Percentiles rank a stretch among this genome's conserved stretches.
These are phyloP conservation scores for Chesias legatella DNA, from an alignment of 2,888 invertebrate species.

Conservation along the genomic window DNA sequence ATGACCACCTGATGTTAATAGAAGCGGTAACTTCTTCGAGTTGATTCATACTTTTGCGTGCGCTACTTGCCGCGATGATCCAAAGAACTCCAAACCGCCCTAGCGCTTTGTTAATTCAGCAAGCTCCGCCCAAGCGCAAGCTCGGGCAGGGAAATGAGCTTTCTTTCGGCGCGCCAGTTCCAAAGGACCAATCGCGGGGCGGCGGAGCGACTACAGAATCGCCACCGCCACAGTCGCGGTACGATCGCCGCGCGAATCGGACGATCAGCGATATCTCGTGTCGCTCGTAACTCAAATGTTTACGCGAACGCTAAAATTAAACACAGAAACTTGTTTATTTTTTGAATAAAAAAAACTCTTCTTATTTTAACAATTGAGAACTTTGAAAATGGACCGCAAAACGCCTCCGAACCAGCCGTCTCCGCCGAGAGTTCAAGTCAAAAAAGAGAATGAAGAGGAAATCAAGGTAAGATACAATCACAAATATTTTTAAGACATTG, in stretches of 20 bases:
- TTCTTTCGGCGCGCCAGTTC: slow-evolving; percentile 34
- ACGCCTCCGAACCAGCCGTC: slow-evolving; percentile 59
- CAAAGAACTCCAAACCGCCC: slow-evolving; percentile 38
- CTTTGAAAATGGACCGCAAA: slow-evolving; percentile 72
- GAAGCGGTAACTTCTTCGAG: no score
- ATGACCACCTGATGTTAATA: no score
- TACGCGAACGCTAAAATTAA: slow-evolving; percentile 58
- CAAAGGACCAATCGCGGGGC: slow-evolving; percentile 35
- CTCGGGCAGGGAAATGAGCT: slow-evolving; percentile 57
- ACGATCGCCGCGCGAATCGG: slow-evolving; percentile 41
- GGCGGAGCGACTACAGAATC: slow-evolving; percentile 11
- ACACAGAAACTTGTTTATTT: slow-evolving; percentile 28
- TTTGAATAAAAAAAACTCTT: slow-evolving; percentile 2
- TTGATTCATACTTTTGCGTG: no score
- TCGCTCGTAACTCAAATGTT: slow-evolving; percentile 50
- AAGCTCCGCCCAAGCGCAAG: slow-evolving; percentile 60
- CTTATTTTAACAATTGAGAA: slow-evolving; percentile 5
- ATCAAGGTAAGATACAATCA: slow-evolving; percentile 82
- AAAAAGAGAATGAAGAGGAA: slow-evolving; percentile 88
- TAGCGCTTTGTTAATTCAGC: slow-evolving; percentile 38
- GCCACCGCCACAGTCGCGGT: slow-evolving; percentile 47
- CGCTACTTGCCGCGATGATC: no score
- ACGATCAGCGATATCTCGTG: slow-evolving; percentile 22
- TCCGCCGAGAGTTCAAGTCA: slow-evolving; percentile 72
- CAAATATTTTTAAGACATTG: slow-evolving; percentile 48